Evolutionary conservation across 2,113 vertebrate species (phyloP), one percentile per base, ranked within the genome.

Genomic region (Zingel zingel): DNA sequence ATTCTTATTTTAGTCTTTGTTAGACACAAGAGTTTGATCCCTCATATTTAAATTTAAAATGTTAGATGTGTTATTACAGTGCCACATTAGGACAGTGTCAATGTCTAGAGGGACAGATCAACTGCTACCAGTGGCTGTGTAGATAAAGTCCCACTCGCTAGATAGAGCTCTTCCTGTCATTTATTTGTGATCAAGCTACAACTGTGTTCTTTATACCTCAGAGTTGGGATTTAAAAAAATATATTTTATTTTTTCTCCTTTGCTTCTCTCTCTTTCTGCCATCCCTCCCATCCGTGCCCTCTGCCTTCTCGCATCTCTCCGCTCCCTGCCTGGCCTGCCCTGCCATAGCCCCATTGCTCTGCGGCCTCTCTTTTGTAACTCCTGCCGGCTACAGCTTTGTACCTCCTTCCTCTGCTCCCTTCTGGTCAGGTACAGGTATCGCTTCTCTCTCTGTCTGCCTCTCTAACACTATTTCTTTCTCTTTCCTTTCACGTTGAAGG

Each of bases 401-500:
- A 69, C 97, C 97, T 96, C 98, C 97, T 95, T 98, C 97, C 93
- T 96, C 97, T 90, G 95, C 96, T 96, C 98, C 98, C 95, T 99
- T 99, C 97, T 99, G 98, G 98, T 99, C 98, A 99, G 98, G 98
- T 99, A 99, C 98, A 97, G 97, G 97, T 99, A 98, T 96, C 94
- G 87, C 96, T 96, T 96, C 94, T 93, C 94, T 93, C 90, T 93
- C 79, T 83, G 45, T 74, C 64, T 62, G 43, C 70, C 85, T 66
- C 81, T 88, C 71, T 54, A 3, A 59, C 81, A 4, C 61, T 43
- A 10, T 53, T 43, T 62, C 77, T 78, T 45, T 84, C 75, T 69
- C 16, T 69, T 16, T 39, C n/a, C 73, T 69, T 76, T 71, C 27
- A 70, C 72, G 83, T 86, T 47, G 27, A 67, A 51, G 74, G 76